These are phyloP conservation scores for Isurus oxyrinchus DNA, from an alignment of 2,113 vertebrate genomes.

Conservation along the genomic window DNA sequence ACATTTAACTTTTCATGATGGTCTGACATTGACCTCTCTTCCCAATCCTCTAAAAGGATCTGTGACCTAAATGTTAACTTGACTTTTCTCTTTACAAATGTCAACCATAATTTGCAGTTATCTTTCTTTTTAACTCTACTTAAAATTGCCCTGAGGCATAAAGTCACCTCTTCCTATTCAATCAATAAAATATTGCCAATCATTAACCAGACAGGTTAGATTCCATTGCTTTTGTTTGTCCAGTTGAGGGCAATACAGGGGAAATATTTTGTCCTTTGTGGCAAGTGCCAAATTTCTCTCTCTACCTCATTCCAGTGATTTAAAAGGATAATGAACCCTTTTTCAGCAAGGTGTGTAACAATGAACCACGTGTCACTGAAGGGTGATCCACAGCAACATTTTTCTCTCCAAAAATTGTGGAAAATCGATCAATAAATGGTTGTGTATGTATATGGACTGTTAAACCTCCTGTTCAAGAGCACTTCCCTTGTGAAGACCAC, in stretches of 20 bases:
- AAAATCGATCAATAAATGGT: not conserved
- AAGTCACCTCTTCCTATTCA: not conserved
- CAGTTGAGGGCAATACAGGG: not conserved
- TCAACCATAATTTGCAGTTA: not conserved
- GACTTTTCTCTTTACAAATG: not conserved
- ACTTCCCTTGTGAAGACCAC: conserved; percentile 51
- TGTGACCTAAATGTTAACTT: not conserved
- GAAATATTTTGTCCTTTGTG: not conserved
- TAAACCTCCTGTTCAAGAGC: conserved; percentile 56
- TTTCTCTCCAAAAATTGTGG: not conserved
- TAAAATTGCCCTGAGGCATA: not conserved
- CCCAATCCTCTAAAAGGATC: not conserved
- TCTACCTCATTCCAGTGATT: not conserved
- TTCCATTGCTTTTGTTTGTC: not conserved
- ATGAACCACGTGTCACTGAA: not conserved
- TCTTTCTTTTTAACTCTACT: not conserved
- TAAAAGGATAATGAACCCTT: not conserved
- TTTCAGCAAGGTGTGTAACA: not conserved
- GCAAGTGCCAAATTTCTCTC: not conserved
- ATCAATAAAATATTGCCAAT: not conserved
- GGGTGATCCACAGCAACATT: not conserved
- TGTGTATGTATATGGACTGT: conserved; percentile 53
- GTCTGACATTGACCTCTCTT: not conserved
- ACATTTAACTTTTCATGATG: not conserved
- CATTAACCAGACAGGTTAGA: not conserved